Conservation (phyloP, 2,797 vertebrate genomes). For the Danio choprae region DNA sequence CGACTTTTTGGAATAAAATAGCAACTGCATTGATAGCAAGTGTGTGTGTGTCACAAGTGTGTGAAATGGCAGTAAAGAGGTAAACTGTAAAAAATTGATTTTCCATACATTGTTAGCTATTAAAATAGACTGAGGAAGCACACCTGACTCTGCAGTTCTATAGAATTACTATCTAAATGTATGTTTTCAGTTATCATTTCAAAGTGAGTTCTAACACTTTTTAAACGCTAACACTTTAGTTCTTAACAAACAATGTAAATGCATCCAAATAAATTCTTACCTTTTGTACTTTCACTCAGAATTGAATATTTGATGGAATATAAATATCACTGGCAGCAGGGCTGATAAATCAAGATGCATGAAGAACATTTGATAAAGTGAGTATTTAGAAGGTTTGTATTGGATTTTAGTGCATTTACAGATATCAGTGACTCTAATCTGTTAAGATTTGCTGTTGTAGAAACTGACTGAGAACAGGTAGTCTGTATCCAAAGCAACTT, state of each 20-base stretch:
- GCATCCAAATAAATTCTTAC: not conserved
- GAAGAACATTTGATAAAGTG: conserved; percentile 12
- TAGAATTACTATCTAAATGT: not conserved
- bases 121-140: not conserved
- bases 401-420: not conserved
- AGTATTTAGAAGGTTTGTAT: conserved; percentile 56
- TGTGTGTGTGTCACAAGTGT: conserved; percentile 9
- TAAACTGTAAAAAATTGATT: not conserved
- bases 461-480: conserved; percentile 3
- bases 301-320: not conserved
- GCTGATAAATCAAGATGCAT: not conserved
- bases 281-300: not conserved
- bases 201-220: not conserved
- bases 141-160: not conserved
- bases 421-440: conserved; percentile 3
- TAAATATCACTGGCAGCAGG: conserved; percentile 1
- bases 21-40: not conserved
- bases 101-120: not conserved
- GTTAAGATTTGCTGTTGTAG: conserved; percentile 6
- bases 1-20: not conserved
- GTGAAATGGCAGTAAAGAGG: not conserved
- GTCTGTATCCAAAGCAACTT: conserved; percentile 9
- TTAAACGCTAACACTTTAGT: not conserved
- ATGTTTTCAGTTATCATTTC: not conserved
- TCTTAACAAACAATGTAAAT: not conserved